Evolutionary conservation across 1,140 invertebrate species (phyloP).

Genomic region (Drosophila mojavensis): DNA sequence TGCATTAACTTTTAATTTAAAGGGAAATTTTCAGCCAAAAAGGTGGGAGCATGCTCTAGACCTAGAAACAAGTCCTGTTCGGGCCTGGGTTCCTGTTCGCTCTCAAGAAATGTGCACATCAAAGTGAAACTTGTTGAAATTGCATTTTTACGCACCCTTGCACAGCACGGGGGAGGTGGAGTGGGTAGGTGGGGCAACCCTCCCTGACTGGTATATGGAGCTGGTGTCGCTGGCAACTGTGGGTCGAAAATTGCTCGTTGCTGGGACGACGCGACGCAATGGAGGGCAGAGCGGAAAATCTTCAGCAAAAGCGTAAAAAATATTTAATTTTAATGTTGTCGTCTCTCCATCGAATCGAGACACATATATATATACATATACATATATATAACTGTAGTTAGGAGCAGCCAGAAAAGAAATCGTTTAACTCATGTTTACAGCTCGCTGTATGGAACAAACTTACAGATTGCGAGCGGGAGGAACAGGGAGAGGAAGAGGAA

Average conservation of each 20-base stretch:
- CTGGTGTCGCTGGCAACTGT: constrained; percentile 36
- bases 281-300: constrained; percentile 61
- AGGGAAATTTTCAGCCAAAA: constrained; percentile 49
- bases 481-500: neutral
- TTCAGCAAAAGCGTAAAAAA: constrained; percentile 64
- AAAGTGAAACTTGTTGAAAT: constrained; percentile 82
- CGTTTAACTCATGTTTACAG: constrained; percentile 56
- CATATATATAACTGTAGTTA: neutral
- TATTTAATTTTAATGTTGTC: constrained; percentile 78
- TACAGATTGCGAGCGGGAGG: constrained; percentile 2
- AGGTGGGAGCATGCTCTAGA: constrained; percentile 2
- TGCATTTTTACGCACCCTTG: constrained; percentile 81
- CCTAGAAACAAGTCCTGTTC: constrained; percentile 10
- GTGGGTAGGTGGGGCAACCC: constrained; percentile 18
- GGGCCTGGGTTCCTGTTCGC: constrained; percentile 22
- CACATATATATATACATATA: neutral
- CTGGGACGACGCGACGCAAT: constrained; percentile 51
- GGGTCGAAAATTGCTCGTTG: constrained; percentile 64
- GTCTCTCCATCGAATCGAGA: constrained; percentile 50
- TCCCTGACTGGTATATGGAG: constrained; percentile 11
- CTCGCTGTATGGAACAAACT: constrained; percentile 35
- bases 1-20: constrained; percentile 78
- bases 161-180: constrained; percentile 55
- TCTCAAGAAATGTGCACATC: constrained; percentile 74
- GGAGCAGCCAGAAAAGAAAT: constrained; percentile 15